Conservation (phyloP, 92 coral and sea anemone species). For the Meandrina meandrites region DNA sequence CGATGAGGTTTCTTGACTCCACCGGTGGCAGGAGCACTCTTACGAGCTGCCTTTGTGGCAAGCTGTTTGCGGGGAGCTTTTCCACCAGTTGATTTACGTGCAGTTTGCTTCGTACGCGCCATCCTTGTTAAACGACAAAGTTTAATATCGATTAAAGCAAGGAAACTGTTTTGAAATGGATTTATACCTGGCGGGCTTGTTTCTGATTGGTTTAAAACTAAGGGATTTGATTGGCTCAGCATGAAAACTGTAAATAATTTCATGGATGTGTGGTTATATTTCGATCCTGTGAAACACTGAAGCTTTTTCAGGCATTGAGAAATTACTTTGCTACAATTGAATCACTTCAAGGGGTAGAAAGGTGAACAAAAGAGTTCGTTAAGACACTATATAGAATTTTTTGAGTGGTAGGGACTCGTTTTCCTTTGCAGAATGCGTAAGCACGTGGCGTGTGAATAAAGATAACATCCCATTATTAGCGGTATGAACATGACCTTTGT, state of each 20-base stretch:
- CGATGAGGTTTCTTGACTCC: conserved; percentile 84
- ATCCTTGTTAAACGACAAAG: not conserved
- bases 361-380: not conserved
- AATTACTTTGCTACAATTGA: not conserved
- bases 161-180: not conserved
- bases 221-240: not conserved
- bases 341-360: too few relatives aligned
- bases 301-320: not conserved
- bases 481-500: not conserved
- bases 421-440: not conserved
- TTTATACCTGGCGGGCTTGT: not conserved
- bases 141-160: not conserved
- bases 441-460: not conserved
- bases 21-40: conserved; percentile 81
- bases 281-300: not conserved
- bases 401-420: too few relatives aligned
- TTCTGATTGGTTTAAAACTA: not conserved
- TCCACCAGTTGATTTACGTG: conserved; percentile 75
- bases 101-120: conserved; percentile 10
- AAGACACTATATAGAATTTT: too few relatives aligned
- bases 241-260: not conserved
- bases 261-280: too few relatives aligned
- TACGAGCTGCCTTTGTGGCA: conserved; percentile 89
- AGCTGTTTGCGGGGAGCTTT: conserved; percentile 96
- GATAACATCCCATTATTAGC: too few relatives aligned